Evolutionary conservation across 2,113 vertebrate genomes (phyloP).

Genomic region (Psittacara wagleri): DNA sequence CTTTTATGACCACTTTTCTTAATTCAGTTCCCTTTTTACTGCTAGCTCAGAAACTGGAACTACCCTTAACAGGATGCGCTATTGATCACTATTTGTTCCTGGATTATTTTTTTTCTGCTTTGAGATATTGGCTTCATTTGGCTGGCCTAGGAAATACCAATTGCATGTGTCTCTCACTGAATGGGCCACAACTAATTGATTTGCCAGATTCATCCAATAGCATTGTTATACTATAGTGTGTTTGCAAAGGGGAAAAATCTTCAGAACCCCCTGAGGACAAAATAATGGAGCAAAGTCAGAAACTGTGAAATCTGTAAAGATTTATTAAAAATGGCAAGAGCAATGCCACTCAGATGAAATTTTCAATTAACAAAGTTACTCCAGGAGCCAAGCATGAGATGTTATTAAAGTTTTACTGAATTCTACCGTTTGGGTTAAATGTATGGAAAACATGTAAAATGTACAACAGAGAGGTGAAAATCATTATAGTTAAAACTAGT

Average conservation of each 20-base stretch:
- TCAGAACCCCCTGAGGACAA: not conserved
- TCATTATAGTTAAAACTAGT: not conserved
- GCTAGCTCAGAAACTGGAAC: not conserved
- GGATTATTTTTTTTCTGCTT: not conserved
- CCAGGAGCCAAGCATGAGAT: not conserved
- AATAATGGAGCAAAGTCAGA: not conserved
- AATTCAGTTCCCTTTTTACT: not conserved
- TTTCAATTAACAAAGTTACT: not conserved
- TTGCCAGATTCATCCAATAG: not conserved
- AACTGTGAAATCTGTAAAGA: not conserved
- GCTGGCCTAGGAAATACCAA: not conserved
- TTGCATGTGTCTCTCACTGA: not conserved
- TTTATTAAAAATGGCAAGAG: not conserved
- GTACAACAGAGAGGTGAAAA: not conserved
- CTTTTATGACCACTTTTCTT: not conserved
- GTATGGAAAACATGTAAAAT: not conserved
- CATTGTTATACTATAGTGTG: fast-evolving
- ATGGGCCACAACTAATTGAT: not conserved
- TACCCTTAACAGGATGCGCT: not conserved
- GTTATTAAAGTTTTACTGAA: not conserved
- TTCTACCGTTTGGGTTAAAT: not conserved
- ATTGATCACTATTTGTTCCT: not conserved
- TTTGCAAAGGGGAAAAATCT: not conserved
- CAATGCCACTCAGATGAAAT: not conserved
- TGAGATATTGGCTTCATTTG: not conserved